phyloP scores from a whole-genome alignment of 2,797 vertebrate species.

The Esox masquinongy region DNA sequence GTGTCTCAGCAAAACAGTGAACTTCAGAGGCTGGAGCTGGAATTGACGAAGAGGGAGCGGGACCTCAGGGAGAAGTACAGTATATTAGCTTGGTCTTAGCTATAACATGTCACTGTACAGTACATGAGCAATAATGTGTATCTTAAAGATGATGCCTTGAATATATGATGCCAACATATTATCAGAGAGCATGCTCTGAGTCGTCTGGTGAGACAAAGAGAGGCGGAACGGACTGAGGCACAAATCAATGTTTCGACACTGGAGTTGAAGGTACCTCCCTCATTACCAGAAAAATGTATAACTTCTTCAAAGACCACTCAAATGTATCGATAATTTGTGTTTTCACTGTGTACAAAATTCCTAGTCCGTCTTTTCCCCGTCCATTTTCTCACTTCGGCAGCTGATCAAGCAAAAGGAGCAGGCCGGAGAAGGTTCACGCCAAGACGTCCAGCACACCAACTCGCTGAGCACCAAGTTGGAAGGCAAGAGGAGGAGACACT shows the following conservation, averaged over 20 bases:
- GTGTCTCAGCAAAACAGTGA: slow-evolving; percentile 54
- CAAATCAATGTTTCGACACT: slow-evolving; percentile 57
- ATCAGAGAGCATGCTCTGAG: slow-evolving; percentile 60
- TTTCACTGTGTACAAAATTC: no score
- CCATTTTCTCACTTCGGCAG: slow-evolving; percentile 31
- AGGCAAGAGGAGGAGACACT: slow-evolving; percentile 40
- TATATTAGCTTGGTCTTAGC: not conserved
- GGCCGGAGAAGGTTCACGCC: slow-evolving; percentile 13
- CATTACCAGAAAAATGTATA: not conserved
- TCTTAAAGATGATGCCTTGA: not conserved
- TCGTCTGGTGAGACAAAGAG: slow-evolving; percentile 48
- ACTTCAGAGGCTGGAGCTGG: slow-evolving; percentile 58
- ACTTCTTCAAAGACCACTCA: no score
- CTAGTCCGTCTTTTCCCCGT: not conserved
- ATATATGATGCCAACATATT: not conserved
- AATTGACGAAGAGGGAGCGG: slow-evolving; percentile 56
- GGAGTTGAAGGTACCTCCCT: slow-evolving; percentile 55
- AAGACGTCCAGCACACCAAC: slow-evolving; percentile 21
- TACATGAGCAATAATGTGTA: no score
- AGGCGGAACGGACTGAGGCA: slow-evolving; percentile 52
- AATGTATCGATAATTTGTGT: no score
- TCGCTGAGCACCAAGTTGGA: slow-evolving; percentile 39
- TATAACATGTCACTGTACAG: not conserved
- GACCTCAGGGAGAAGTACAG: slow-evolving; percentile 66
- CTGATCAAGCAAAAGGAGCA: slow-evolving; percentile 44